Evolutionary conservation across 2,113 vertebrate species (phyloP), one percentile per base, ranked within the genome.

Genomic region (cat (Felis catus)): DNA sequence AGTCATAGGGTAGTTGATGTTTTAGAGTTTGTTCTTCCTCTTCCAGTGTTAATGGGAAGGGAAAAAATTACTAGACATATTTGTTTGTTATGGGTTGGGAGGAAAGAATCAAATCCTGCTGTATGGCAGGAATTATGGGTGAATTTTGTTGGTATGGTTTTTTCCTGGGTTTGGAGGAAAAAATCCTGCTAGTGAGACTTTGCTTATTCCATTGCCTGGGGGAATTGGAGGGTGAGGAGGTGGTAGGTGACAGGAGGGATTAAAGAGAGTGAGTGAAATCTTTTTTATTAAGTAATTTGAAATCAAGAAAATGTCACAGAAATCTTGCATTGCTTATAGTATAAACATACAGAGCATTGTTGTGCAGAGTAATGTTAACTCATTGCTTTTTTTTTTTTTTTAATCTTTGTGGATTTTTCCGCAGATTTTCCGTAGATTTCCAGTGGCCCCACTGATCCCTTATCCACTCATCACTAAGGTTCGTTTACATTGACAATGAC

Each of bases 381-480:
- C 96, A 98, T 58, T 58, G 84, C 55, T 48, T 98, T 98, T 98
- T 97, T 98, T 94, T 97, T 98, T 98, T 98, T 98, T 98, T 98
- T 98, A 98, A 99, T 98, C 97, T 98, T 98, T 98, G 97, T 99
- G 98, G 98, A 98, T 99, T 99, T 99, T 99, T 99, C 98, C 98
- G 98, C 98, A 99, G 99, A 99, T 99, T 98, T 99, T 99, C 98
- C 98, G 99, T 98, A 99, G 99, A 99, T 99, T 99, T 99, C 99
- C 99, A 97, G 99, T 99, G 98, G 99, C 99, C 98, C 99, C 99
- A 98, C 98, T 99, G 99, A 99, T 99, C 98, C 99, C 99, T 98
- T 99, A 99, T 98, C 99, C 99, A 98, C 99, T 99, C 98, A 99
- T 99, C 99, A 99, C 99, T 98, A 99, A 99, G 99, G 99, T 99